Percentiles rank a stretch among this genome's conserved stretches.
Evolutionary conservation across 2,888 invertebrate species (phyloP).

Genomic region (Tetranychus truncatus): DNA sequence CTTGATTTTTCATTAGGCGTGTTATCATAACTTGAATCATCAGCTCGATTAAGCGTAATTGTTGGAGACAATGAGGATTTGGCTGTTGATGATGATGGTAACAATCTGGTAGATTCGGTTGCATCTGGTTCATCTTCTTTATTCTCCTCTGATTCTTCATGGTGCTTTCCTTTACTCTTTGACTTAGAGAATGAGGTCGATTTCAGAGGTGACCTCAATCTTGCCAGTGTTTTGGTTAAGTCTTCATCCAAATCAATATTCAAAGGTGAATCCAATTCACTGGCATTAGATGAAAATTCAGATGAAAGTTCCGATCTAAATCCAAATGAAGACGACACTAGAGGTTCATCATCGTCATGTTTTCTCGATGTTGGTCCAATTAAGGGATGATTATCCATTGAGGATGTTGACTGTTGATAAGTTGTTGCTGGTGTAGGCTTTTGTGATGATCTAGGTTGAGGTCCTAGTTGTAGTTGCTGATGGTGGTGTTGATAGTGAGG

Average conservation of each 20-base stretch:
- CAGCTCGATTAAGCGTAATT: slow-evolving; percentile 2
- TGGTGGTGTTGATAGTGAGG: background rate
- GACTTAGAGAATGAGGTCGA: background rate
- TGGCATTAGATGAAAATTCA: background rate
- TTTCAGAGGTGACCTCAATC: background rate
- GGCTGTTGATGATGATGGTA: background rate
- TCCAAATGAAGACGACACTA: background rate
- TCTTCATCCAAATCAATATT: background rate
- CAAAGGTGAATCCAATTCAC: background rate
- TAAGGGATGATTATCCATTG: background rate
- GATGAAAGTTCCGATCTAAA: background rate
- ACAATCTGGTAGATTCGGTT: background rate
- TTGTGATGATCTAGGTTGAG: background rate
- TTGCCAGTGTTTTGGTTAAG: background rate
- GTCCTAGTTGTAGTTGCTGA: background rate
- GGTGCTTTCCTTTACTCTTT: background rate
- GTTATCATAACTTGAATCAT: background rate
- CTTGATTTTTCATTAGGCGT: background rate
- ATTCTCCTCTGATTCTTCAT: background rate
- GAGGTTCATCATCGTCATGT: background rate
- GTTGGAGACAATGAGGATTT: background rate
- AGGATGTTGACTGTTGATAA: background rate
- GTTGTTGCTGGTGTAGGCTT: background rate
- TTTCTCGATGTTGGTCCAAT: background rate
- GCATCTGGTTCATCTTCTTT: background rate